Conservation (phyloP, 2,113 vertebrate species). For the Calypte anna region DNA sequence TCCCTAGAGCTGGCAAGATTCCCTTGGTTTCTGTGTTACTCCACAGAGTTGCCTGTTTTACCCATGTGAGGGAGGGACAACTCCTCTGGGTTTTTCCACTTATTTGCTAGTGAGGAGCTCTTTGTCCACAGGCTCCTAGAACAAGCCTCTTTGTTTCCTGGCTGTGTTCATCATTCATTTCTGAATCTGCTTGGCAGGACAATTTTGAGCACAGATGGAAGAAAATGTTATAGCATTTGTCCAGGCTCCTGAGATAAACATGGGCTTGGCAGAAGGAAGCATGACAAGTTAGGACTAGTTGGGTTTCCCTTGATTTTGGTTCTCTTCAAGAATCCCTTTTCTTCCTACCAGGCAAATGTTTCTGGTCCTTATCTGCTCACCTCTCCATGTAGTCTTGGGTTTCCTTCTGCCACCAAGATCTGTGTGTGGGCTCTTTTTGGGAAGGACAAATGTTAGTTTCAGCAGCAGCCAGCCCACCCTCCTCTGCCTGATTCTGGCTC, state of each 20-base stretch:
- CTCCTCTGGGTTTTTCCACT: constrained; percentile 2
- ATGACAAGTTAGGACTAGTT: not conserved
- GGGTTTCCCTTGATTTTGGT: not conserved
- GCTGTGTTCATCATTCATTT: not conserved
- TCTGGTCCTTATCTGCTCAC: not conserved
- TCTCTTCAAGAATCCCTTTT: not conserved
- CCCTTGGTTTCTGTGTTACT: constrained; percentile 2
- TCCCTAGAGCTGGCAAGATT: constrained; percentile 39
- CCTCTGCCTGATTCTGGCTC: not conserved
- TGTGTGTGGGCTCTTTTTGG: not conserved
- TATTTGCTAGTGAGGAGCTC: not conserved
- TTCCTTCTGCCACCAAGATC: not conserved
- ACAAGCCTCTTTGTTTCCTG: not conserved
- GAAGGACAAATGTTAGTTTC: not conserved
- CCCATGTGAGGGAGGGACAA: not conserved
- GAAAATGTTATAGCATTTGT: not conserved
- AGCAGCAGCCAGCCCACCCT: not conserved
- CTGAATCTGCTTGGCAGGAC: not conserved
- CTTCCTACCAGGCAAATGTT: not conserved
- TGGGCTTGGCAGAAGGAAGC: not conserved
- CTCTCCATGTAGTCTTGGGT: not conserved
- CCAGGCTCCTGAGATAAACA: not conserved
- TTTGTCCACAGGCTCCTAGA: not conserved
- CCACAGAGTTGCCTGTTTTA: not conserved
- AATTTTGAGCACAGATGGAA: not conserved